phyloP scores from a whole-genome alignment of 2,113 vertebrate genomes.

The Anoura caudifer region DNA sequence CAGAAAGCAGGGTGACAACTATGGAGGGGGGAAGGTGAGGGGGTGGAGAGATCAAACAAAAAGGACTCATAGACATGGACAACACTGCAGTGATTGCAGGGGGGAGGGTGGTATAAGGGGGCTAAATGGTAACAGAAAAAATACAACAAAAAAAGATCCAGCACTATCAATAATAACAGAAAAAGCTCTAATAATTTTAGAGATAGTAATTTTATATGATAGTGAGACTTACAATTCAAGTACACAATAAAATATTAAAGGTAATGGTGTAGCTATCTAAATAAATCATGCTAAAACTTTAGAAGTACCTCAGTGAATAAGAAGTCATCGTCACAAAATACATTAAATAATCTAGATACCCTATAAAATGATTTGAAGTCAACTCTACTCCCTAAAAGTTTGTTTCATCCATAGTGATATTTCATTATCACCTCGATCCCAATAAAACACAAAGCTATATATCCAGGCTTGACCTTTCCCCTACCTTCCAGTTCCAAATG shows the following conservation, averaged over 20 bases:
- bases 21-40: no score
- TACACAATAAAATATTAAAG: conserved; percentile 62
- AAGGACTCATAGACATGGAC: no score
- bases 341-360: neutral
- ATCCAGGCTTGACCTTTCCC: neutral
- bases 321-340: neutral
- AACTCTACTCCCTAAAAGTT: conserved; percentile 4
- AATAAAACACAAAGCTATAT: conserved; percentile 5
- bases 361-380: conserved; percentile 29
- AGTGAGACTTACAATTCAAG: conserved; percentile 42
- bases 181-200: conserved; percentile 25
- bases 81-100: no score
- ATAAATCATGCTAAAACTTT: conserved; percentile 43
- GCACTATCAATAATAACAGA: conserved; percentile 5
- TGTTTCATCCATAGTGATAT: neutral
- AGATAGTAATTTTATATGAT: conserved; percentile 57
- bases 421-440: neutral
- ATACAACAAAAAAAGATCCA: neutral
- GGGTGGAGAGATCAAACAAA: no score
- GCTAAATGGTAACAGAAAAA: no score
- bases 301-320: conserved; percentile 34
- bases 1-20: no score
- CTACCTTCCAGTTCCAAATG: conserved; percentile 16
- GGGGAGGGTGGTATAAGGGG: no score
- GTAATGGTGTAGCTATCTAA: conserved; percentile 43